Evolutionary conservation across 2,113 vertebrate genomes (phyloP).

Genomic region (Girardinichthys multiradiatus): DNA sequence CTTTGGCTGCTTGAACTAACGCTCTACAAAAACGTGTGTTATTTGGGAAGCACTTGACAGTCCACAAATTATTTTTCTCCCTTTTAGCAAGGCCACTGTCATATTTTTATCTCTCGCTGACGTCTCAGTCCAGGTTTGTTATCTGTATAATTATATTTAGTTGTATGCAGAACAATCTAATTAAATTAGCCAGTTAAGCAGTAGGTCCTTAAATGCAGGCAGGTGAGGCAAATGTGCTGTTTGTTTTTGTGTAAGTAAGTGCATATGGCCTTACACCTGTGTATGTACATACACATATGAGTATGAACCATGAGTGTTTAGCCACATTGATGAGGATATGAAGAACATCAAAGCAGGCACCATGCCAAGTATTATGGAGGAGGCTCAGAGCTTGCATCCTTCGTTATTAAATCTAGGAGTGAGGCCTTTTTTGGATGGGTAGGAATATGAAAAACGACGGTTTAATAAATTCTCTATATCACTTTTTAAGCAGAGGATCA

Average conservation of each 20-base stretch:
- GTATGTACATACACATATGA: constrained; percentile 22
- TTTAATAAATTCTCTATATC: constrained; percentile 26
- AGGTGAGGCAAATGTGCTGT: constrained; percentile 14
- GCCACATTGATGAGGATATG: constrained; percentile 63
- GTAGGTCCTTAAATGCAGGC: constrained; percentile 2
- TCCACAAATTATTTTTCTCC: neutral
- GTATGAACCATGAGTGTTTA: constrained; percentile 38
- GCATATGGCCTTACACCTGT: constrained; percentile 34
- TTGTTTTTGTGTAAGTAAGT: constrained; percentile 20
- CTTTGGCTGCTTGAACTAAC: neutral
- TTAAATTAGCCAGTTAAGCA: constrained; percentile 26
- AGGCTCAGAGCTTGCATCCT: constrained; percentile 21
- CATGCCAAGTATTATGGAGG: constrained; percentile 54
- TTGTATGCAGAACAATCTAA: constrained; percentile 11
- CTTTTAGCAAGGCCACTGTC: neutral
- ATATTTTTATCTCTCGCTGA: constrained; percentile 22
- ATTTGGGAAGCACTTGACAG: neutral
- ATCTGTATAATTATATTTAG: neutral
- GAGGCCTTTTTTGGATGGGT: constrained; percentile 39
- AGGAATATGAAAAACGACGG: constrained; percentile 39
- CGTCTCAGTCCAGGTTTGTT: constrained; percentile 6
- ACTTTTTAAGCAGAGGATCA: constrained; percentile 15
- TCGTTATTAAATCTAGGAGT: constrained; percentile 48
- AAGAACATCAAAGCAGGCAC: constrained; percentile 56
- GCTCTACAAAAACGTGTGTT: neutral